Evolutionary conservation across 2,113 vertebrate species (phyloP).

Genomic region (Syrrhaptes paradoxus): DNA sequence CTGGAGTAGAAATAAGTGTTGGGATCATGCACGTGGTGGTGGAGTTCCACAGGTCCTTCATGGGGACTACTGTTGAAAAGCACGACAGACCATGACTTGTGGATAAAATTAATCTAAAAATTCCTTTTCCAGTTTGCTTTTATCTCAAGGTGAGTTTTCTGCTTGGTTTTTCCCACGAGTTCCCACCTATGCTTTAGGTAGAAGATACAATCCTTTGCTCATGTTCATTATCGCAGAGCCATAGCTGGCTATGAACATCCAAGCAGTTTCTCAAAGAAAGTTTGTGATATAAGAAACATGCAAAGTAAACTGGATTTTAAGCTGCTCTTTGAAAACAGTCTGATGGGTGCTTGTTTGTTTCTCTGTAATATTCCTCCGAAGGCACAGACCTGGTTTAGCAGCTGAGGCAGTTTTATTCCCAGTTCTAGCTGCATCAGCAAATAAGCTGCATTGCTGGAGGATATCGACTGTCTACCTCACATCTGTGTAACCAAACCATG

Average conservation of each 20-base stretch:
- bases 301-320: not conserved
- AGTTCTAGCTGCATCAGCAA: conserved; percentile 12
- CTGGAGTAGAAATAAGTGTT: not conserved
- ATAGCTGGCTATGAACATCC: not conserved
- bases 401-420: not conserved
- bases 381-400: not conserved
- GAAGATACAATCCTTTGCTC: rapidly evolving
- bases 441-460: not conserved
- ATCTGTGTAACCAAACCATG: not conserved
- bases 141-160: not conserved
- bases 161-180: not conserved
- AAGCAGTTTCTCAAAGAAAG: not conserved
- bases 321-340: not conserved
- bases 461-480: not conserved
- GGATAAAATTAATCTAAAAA: not conserved
- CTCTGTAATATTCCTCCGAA: not conserved
- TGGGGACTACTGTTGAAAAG: not conserved
- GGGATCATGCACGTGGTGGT: not conserved
- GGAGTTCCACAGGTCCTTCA: not conserved
- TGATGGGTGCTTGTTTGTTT: not conserved
- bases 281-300: not conserved
- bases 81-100: rapidly evolving
- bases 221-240: not conserved
- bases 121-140: not conserved
- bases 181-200: rapidly evolving